Evolutionary conservation across 92 coral and sea anemone species (phyloP), one percentile per base, ranked within the genome.

Genomic region (Scolanthus callimorphus): DNA sequence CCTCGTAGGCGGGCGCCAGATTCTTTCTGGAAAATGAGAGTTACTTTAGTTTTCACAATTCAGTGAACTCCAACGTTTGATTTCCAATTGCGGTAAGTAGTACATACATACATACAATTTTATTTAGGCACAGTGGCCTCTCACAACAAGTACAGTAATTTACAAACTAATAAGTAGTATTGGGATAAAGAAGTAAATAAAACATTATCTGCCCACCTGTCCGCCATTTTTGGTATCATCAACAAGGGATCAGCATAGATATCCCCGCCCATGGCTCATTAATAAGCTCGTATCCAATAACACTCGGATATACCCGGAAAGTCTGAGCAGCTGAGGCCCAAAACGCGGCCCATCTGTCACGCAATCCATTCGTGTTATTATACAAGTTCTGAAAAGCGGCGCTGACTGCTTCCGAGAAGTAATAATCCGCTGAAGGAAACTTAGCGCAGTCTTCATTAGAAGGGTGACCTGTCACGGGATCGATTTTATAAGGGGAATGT

Each of bases 211-310:
- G n/a, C n/a, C n/a, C n/a, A 34, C 41, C 41, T 74, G 39, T 92
- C 98, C 1, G 98, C 96, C 0, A 80, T 59, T 11, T 71, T 86
- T 15, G 98, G 98, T 20, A 92, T 50, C 67, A 92, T 41, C 1
- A 92, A 70, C 11, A 68, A 31, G 2, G 98, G 98, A 63, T 92
- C 72, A 0, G 84, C 80, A 49, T 92, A 92, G 29, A 92, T 71
- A 43, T 92, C 84, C 1, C 98, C 96, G 96, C 84, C 98, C 98
- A 88, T 20, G 96, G 98, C 38, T 92, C 98, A 60, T 92, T 92
- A 23, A 92, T 88, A 27, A 92, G 83, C 53, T 92, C 96, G 62
- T 92, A 88, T 31, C 98, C 96, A 50, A 92, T 77, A 38, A 92
- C 84, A 57, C 74, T 92, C 2, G 92, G 59, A 43, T 80, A 85